Percentiles rank a stretch among this genome's conserved stretches.
These are phyloP conservation scores for Bombylius discolor DNA, from an alignment of 2,888 invertebrate genomes.

Conservation along the genomic window DNA sequence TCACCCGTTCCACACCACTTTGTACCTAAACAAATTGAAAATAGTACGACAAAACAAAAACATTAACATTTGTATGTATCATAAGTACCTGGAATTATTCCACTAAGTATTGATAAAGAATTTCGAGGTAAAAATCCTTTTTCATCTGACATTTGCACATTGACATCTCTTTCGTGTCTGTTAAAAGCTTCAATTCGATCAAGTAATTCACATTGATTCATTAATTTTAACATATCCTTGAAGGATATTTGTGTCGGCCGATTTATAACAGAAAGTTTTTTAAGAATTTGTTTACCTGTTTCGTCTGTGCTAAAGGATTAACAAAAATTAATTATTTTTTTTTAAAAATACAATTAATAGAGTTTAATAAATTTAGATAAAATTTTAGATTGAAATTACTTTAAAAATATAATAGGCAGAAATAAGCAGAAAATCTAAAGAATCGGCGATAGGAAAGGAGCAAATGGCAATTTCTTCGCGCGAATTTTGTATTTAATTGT, in stretches of 20 bases:
- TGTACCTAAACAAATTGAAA: slow-evolving; percentile 43
- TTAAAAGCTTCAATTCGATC: slow-evolving; percentile 27
- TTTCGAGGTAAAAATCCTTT: slow-evolving; percentile 44
- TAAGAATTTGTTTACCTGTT: slow-evolving; percentile 51
- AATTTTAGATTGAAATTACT: too few species aligned
- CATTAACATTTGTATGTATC: not conserved
- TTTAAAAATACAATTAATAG: too few species aligned
- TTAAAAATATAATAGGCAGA: too few species aligned
- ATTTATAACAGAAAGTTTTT: slow-evolving; percentile 47
- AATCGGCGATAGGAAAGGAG: too few species aligned
- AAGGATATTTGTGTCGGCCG: slow-evolving; percentile 54
- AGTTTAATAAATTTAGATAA: too few species aligned
- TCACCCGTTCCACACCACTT: slow-evolving; percentile 91
- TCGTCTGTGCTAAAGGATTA: slow-evolving; percentile 50
- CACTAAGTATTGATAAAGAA: slow-evolving; percentile 58
- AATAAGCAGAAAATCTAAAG: too few species aligned
- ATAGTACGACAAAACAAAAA: not conserved
- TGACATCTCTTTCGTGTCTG: slow-evolving; percentile 1
- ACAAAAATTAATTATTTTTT: not conserved
- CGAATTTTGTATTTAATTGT: too few species aligned
- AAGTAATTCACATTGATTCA: slow-evolving; percentile 66
- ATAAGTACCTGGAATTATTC: slow-evolving; percentile 67
- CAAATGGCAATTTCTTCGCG: too few species aligned
- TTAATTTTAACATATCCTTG: slow-evolving; percentile 61
- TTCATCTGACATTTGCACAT: not conserved